Conservation (phyloP, 64 coral and sea anemone species). For the Montipora efflorescens region DNA sequence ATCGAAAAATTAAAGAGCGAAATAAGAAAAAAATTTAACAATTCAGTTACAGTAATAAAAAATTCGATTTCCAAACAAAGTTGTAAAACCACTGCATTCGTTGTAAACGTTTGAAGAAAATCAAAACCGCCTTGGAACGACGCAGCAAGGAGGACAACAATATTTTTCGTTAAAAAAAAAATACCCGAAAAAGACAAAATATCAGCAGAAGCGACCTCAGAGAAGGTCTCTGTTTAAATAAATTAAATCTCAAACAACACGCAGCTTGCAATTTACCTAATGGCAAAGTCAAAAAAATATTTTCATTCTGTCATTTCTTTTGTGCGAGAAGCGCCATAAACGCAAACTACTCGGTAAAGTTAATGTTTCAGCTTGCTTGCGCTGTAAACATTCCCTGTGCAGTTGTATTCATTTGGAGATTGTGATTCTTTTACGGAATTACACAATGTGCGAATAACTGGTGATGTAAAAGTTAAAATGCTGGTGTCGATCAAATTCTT, state of each 20-base stretch:
- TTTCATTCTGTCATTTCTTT: not conserved
- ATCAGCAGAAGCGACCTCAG: not conserved
- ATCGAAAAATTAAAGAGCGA: not conserved
- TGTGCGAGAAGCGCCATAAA: not conserved
- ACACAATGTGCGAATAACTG: slow-evolving; percentile 44
- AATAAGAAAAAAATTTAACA: not conserved
- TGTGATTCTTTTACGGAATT: slow-evolving; percentile 36
- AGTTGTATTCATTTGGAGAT: slow-evolving; percentile 2
- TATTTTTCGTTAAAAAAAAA: not conserved
- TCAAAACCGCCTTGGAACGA: not conserved
- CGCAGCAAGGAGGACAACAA: not conserved
- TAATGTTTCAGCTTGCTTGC: slow-evolving; percentile 11
- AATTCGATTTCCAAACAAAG: slow-evolving; percentile 25
- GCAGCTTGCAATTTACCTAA: slow-evolving; percentile 37
- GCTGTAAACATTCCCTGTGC: not conserved
- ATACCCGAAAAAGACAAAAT: not conserved
- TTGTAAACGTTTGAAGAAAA: slow-evolving; percentile 5
- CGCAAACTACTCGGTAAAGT: not conserved
- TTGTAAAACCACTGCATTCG: not conserved
- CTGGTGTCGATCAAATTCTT: slow-evolving; percentile 40
- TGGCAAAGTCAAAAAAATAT: slow-evolving; percentile 30
- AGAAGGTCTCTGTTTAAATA: slow-evolving; percentile 33
- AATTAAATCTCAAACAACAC: slow-evolving; percentile 26
- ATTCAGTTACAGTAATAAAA: slow-evolving; percentile 25
- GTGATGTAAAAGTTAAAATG: slow-evolving; percentile 49